phyloP scores from a whole-genome alignment of 2,797 vertebrate genomes.

The Mormyrops boulengeri region DNA sequence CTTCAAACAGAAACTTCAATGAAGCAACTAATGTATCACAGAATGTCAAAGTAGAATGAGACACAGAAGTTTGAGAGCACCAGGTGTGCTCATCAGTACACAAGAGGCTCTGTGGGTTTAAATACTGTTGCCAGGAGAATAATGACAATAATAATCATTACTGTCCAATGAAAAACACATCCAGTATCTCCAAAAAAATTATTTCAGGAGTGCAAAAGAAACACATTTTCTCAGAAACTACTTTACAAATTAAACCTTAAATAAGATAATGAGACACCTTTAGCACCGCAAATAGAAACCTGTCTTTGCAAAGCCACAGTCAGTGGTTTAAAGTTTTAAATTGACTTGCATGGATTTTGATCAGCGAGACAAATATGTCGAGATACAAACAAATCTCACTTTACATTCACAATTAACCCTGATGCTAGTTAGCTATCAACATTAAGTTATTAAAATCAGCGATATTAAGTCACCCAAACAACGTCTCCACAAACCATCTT shows the following conservation, averaged over 20 bases:
- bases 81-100: not conserved
- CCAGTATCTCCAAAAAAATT: not conserved
- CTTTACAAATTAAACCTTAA: not conserved
- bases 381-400: not conserved
- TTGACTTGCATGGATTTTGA: not conserved
- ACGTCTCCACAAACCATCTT: not conserved
- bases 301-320: not conserved
- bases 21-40: not conserved
- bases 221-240: not conserved
- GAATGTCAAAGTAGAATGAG: not conserved
- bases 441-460: not conserved
- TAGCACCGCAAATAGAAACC: not conserved
- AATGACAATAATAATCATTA: not conserved
- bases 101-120: not conserved
- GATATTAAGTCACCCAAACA: not conserved
- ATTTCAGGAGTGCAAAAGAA: not conserved
- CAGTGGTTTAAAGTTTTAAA: not conserved
- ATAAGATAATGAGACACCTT: not conserved
- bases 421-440: not conserved
- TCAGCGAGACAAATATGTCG: not conserved
- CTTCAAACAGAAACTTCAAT: not conserved
- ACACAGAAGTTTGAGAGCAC: not conserved
- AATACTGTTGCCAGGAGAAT: not conserved
- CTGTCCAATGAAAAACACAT: not conserved
- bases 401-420: not conserved